phyloP scores from a whole-genome alignment of 2,888 invertebrate species.

The Megamerina dolium region DNA sequence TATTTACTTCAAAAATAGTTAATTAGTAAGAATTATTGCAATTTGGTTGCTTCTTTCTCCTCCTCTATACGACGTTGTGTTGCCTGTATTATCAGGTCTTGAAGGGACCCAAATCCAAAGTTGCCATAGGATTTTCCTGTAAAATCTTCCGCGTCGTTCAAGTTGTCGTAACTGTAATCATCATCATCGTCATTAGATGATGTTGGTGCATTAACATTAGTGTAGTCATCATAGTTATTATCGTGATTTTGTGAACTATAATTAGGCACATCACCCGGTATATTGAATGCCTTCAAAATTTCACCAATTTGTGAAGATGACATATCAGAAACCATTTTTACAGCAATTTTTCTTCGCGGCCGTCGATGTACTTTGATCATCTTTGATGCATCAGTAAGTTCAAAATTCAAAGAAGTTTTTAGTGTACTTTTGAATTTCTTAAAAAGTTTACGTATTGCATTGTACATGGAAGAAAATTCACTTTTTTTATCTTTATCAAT shows the following conservation, averaged over 20 bases:
- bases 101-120: conserved; percentile 35
- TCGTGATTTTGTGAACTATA: no score
- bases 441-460: conserved; percentile 23
- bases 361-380: conserved; percentile 29
- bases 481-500: no score
- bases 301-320: conserved; percentile 33
- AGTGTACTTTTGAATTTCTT: conserved; percentile 25
- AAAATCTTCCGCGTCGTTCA: conserved; percentile 34
- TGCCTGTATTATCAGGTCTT: conserved; percentile 37
- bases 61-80: not conserved
- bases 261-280: conserved; percentile 28
- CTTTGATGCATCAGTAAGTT: conserved; percentile 25
- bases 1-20: no score
- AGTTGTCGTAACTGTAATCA: conserved; percentile 35
- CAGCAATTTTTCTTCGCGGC: conserved; percentile 32
- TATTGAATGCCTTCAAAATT: conserved; percentile 30
- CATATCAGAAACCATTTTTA: conserved; percentile 37
- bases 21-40: no score
- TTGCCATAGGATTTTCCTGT: conserved; percentile 31
- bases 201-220: not conserved
- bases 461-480: no score
- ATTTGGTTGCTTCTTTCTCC: not conserved
- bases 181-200: conserved; percentile 20
- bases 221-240: conserved; percentile 16
- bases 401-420: conserved; percentile 34